Conservation (phyloP, 2,797 vertebrate genomes). For the Artibeus lituratus region DNA sequence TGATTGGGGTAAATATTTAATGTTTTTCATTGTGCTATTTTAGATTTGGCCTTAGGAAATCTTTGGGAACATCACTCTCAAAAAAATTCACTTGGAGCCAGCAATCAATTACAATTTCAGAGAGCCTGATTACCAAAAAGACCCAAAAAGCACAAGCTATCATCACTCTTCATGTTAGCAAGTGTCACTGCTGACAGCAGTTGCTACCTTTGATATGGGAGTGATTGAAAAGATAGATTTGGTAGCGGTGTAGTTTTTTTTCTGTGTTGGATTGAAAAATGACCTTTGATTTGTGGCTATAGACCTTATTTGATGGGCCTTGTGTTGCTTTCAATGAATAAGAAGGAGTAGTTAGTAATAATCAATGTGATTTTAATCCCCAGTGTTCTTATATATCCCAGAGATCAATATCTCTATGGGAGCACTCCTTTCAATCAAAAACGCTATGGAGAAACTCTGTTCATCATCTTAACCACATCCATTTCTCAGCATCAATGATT, state of each 20-base stretch:
- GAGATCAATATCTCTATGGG: slow-evolving; percentile 62
- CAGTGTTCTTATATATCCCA: slow-evolving; percentile 62
- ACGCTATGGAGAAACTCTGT: slow-evolving; percentile 47
- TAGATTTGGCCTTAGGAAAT: slow-evolving; percentile 50
- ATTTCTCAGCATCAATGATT: slow-evolving; percentile 63
- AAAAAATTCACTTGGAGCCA: not conserved
- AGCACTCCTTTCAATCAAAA: slow-evolving; percentile 52
- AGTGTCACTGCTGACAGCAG: slow-evolving; percentile 14
- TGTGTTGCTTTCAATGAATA: slow-evolving; percentile 60
- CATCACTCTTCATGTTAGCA: slow-evolving; percentile 56
- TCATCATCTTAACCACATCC: slow-evolving; percentile 60
- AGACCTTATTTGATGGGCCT: slow-evolving; percentile 52
- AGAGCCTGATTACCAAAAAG: slow-evolving; percentile 49
- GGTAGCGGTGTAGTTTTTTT: slow-evolving; percentile 32
- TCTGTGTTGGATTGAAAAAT: slow-evolving; percentile 58
- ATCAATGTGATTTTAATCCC: slow-evolving; percentile 66
- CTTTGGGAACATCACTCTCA: slow-evolving; percentile 12
- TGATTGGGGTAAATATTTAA: not conserved
- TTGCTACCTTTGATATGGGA: slow-evolving; percentile 25
- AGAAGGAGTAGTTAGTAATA: slow-evolving; percentile 52
- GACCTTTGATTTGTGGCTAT: slow-evolving; percentile 58
- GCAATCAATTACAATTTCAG: slow-evolving; percentile 61
- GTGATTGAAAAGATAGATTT: slow-evolving; percentile 59
- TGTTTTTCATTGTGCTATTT: slow-evolving; percentile 22
- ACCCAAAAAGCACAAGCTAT: slow-evolving; percentile 50